Percentiles rank a stretch among this genome's conserved stretches.
These are phyloP conservation scores for Ceriagrion tenellum DNA, from an alignment of 2,888 invertebrate species.

Conservation along the genomic window DNA sequence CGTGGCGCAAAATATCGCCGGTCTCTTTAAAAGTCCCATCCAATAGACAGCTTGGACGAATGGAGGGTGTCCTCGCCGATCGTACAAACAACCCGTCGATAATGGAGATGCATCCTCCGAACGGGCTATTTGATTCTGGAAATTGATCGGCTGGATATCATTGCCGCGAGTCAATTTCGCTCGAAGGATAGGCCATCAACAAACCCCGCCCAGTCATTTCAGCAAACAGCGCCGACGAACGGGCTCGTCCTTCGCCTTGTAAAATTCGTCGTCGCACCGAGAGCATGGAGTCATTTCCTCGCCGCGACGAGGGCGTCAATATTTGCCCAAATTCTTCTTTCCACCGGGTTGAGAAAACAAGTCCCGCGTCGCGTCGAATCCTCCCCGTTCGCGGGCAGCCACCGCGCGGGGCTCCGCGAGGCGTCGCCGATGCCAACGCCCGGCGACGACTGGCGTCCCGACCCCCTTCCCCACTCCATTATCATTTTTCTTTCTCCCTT, in stretches of 20 bases:
- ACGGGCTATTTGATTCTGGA: neutral
- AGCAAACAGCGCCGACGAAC: neutral
- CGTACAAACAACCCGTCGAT: neutral
- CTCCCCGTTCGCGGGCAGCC: neutral
- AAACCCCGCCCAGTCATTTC: neutral
- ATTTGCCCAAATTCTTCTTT: neutral
- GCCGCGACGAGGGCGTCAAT: neutral
- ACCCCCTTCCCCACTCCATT: neutral
- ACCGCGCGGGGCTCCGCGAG: neutral
- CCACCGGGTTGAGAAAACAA: neutral
- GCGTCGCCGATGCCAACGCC: neutral
- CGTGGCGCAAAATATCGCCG: neutral
- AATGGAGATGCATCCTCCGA: neutral
- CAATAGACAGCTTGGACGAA: neutral
- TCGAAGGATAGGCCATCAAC: neutral
- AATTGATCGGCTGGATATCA: slow-evolving; percentile 1
- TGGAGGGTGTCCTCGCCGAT: neutral
- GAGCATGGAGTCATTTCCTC: neutral
- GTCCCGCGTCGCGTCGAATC: neutral
- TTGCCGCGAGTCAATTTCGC: neutral
- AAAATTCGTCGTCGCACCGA: neutral
- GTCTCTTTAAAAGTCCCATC: neutral
- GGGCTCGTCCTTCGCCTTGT: neutral
- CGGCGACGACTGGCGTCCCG: neutral
- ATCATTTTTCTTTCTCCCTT: neutral